Percentiles rank a stretch among this genome's conserved stretches.
These are phyloP conservation scores for Callyntrura guangdongensis DNA, from an alignment of 2,888 invertebrate genomes.

Conservation along the genomic window DNA sequence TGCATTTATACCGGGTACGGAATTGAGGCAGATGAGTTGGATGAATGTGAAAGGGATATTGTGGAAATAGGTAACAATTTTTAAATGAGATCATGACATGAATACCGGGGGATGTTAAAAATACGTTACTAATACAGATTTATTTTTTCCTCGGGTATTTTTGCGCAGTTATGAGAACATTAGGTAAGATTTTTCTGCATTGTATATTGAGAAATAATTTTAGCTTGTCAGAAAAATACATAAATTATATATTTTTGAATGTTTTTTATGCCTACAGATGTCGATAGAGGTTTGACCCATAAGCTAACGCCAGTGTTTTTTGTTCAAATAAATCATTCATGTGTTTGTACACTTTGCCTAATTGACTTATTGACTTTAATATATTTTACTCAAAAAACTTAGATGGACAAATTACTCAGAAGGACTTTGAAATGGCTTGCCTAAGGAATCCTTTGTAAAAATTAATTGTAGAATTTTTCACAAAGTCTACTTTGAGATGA, in stretches of 20 bases:
- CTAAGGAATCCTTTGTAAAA: slow-evolving; percentile 59
- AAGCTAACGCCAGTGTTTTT: too few species aligned
- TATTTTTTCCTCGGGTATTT: too few species aligned
- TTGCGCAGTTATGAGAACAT: slow-evolving; percentile 18
- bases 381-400: background rate
- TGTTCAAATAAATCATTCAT: background rate
- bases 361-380: background rate
- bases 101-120: background rate
- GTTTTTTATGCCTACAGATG: background rate
- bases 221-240: background rate
- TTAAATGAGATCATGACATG: background rate
- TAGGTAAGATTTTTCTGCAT: slow-evolving; percentile 22
- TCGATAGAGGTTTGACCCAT: slow-evolving; percentile 28
- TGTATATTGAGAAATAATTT: background rate
- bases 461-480: background rate
- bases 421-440: slow-evolving; percentile 66
- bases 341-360: background rate
- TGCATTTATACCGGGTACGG: slow-evolving; percentile 69
- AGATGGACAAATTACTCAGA: slow-evolving; percentile 72
- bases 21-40: slow-evolving; percentile 52
- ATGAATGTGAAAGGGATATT: slow-evolving; percentile 61
- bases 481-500: too few species aligned
- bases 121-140: too few species aligned
- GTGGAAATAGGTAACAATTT: slow-evolving; percentile 51
- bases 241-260: background rate